A percentile compares a stretch with the other conserved stretches of the same genome.
phyloP scores from a whole-genome alignment of 1,140 invertebrate genomes.

The Maconellicoccus hirsutus region DNA sequence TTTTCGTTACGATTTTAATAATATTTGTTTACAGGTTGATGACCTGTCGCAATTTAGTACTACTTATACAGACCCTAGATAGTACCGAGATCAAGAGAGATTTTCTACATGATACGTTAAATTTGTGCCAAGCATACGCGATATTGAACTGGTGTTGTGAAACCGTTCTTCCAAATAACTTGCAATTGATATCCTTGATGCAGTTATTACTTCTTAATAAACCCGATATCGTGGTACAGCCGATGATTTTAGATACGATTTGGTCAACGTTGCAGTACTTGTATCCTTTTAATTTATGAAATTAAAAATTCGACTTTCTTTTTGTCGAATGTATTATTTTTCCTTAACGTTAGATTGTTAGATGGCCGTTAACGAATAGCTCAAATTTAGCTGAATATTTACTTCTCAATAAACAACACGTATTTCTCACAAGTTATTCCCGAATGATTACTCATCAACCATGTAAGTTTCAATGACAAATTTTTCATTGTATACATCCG shows the following conservation, averaged over 20 bases:
- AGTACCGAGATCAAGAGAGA: not conserved
- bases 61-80: not conserved
- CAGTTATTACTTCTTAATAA: not conserved
- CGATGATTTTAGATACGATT: not conserved
- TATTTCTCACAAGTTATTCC: not conserved
- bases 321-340: not conserved
- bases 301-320: not conserved
- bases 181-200: constrained; percentile 3
- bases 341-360: not conserved
- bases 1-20: not conserved
- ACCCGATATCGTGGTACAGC: not conserved
- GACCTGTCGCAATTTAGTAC: not conserved
- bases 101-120: not conserved
- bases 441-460: not conserved
- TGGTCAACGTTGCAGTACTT: constrained; percentile 11
- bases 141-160: constrained; percentile 15
- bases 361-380: constrained; percentile 17
- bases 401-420: not conserved
- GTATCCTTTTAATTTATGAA: constrained; percentile 3
- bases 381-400: constrained; percentile 14
- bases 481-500: too few relatives aligned
- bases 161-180: not conserved
- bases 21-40: not conserved
- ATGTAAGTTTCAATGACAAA: constrained; percentile 2
- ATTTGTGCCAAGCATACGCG: not conserved